These are phyloP conservation scores for Barbus barbus DNA, from an alignment of 2,113 vertebrate genomes.

Conservation along the genomic window DNA sequence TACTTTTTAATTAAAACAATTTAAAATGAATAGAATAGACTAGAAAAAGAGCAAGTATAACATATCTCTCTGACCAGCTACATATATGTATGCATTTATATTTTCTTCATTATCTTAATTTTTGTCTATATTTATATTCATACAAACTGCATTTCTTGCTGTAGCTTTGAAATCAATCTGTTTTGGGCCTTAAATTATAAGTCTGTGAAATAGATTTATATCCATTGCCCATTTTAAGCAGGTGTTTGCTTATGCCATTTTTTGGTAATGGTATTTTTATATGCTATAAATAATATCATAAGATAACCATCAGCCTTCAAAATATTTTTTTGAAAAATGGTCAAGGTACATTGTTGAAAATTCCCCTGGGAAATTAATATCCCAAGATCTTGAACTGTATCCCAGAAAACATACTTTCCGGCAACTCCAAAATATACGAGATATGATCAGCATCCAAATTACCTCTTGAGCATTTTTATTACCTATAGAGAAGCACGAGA, in stretches of 20 bases:
- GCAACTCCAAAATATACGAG: conserved; percentile 9
- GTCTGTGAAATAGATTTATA: neutral
- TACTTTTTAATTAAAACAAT: no score
- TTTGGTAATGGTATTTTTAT: conserved; percentile 5
- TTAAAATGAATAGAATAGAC: no score
- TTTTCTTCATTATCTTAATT: neutral
- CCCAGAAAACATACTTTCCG: conserved; percentile 4
- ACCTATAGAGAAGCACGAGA: neutral
- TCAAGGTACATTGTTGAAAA: conserved; percentile 18
- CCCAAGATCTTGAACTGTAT: conserved; percentile 10
- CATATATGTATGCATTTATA: no score
- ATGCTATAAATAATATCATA: neutral
- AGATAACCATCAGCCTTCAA: conserved; percentile 15
- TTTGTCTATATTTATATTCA: no score
- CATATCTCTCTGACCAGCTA: no score
- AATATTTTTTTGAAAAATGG: neutral
- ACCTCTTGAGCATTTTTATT: neutral
- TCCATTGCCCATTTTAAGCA: neutral
- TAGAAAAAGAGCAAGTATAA: no score
- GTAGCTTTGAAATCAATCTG: neutral
- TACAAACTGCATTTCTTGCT: no score
- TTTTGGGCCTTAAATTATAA: neutral
- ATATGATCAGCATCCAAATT: conserved; percentile 6
- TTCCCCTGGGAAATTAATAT: conserved; percentile 19
- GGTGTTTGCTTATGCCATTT: neutral